Base-by-base conservation (phyloP, 2,888 invertebrate species). In the Blomia tropicalis region DNA sequence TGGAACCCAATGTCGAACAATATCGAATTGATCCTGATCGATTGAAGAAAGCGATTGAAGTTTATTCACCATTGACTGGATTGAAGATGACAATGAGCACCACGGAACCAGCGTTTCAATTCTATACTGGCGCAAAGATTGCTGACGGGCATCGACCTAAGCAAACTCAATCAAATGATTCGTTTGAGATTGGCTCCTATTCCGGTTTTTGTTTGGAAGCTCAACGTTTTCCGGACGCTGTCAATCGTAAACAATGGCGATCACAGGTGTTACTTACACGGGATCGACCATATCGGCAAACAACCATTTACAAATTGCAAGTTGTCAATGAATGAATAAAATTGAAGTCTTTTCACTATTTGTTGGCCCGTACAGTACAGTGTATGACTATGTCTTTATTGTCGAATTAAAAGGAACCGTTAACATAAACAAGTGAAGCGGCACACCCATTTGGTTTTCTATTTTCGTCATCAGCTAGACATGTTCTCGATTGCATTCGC, bases 161-260 rank as follows among this genome's bases (percentile, higher is more conserved):
- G 23, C 23, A 25, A 36, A 31, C 58, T 27, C 63, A 64, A 53
- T 47, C 29, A 47, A 27, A 51, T 11, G 2, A n/a, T 3, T 19
- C n/a, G 22, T 19, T 63, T 14, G 22, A 51, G 17, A 91, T 91
- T 71, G 79, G 77, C 62, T 82, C 81, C 67, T 87, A 87, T 69
- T 84, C 84, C 0, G 85, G 85, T 1, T 82, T 92, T 70, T 90
- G 89, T 71, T 75, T 92, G 60, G 90, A 92, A 77, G 86, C 92
- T 0, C 92, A 93, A 75, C 87, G 87, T 72, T 92, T 83, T 76
- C 92, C 93, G 0, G 87, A 95, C 75, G 87, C 90, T 14, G 77
- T 87, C 0, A 87, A 91, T 74, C 67, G 71, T 30, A 58, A 60
- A 14, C 32, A 53, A 25, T 61, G 63, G 59, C 19, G 29, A 14